Base-by-base conservation (phyloP, 1,140 invertebrate genomes). In the Drosophila subpulchrella region DNA sequence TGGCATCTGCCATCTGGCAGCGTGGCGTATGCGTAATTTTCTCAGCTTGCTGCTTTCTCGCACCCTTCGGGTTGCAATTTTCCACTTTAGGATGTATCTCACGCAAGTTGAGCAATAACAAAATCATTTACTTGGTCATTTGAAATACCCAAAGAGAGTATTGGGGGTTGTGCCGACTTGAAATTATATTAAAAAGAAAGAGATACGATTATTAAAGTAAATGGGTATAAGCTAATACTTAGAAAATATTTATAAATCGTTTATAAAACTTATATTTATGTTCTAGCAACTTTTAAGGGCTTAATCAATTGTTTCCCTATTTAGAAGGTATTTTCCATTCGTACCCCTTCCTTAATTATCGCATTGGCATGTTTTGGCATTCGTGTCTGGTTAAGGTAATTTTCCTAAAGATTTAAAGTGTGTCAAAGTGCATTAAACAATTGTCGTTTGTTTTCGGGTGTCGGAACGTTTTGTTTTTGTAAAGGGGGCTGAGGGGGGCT, bases 361-460 rank as follows among this genome's bases (percentile, higher is more conserved):
- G 36, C 15, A 8, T 30, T 41, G 20, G 24, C 51, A 12, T 42
- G 20, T 34, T 42, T 54, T 56, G 59, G 44, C 61, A 38, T n/a
- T 68, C 38, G 75, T 58, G 32, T 42, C 54, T 44, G 75, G 38
- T 55, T 44, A 39, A 59, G 60, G 67, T 32, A 73, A 78, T 65
- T 73, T 46, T 60, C 55, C 13, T 32, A 61, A 53, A 61, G 56
- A 81, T 78, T 78, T 75, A 83, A 86, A 88, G 79, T 86, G 76
- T 86, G 83, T 86, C 83, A 83, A 83, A 88, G 79, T 88, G 75
- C 79, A 86, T 88, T 88, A 86, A 76, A 76, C 84, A 86, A 86
- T 86, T 86, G 83, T 61, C 79, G 38, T 66, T 75, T 65, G 77
- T 78, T 86, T 77, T 72, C 34, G 61, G 74, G 42, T 73, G 46